Evolutionary conservation across 1,140 invertebrate genomes (phyloP).

Genomic region (Ylistrum balloti): DNA sequence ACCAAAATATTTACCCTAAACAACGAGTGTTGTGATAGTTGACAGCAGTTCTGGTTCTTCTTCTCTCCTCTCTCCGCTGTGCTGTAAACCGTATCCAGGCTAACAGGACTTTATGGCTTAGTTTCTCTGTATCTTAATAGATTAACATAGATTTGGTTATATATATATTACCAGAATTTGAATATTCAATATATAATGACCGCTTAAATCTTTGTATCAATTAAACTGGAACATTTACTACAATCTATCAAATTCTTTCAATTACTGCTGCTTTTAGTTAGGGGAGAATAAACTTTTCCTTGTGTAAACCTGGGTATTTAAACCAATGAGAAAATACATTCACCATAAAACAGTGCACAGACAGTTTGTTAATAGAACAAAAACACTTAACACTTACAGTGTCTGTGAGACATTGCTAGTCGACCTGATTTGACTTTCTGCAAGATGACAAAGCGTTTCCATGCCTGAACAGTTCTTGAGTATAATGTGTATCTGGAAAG

Average conservation of each 20-base stretch:
- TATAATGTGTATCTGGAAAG: not conserved
- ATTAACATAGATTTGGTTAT: too few species aligned
- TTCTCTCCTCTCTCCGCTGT: not conserved
- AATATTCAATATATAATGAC: too few species aligned
- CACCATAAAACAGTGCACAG: too few species aligned
- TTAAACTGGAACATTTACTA: too few species aligned
- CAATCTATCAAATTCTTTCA: too few species aligned
- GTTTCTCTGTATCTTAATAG: not conserved
- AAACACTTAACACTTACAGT: not conserved
- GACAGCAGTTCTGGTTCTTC: not conserved
- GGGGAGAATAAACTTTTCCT: too few species aligned
- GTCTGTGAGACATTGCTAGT: not conserved
- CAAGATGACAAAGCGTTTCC: not conserved
- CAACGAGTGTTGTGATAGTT: not conserved
- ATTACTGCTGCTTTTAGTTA: too few species aligned
- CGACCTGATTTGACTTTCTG: not conserved
- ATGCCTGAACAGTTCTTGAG: not conserved
- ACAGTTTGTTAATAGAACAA: too few species aligned
- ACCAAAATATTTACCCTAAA: not conserved
- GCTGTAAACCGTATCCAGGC: constrained; percentile 15
- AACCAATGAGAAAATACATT: too few species aligned
- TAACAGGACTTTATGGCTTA: not conserved
- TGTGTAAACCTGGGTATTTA: too few species aligned
- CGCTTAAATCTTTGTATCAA: too few species aligned
- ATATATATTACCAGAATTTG: too few species aligned